Percentiles rank a stretch among this genome's conserved stretches.
phyloP scores from a whole-genome alignment of 35 echinoderm and acorn worm species.

The Holothuria glaberrima region DNA sequence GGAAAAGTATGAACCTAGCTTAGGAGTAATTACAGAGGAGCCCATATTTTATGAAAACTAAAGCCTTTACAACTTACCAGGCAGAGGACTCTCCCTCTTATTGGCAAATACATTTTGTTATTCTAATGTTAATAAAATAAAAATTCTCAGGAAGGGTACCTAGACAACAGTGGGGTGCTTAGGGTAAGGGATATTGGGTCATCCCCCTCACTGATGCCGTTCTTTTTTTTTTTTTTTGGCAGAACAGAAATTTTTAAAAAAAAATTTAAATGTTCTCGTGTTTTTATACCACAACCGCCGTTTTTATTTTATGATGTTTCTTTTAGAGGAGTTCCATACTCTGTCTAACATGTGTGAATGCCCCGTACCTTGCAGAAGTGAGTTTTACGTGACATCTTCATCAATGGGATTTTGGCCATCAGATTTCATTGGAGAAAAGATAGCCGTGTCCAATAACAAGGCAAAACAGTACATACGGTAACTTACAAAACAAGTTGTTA shows the following conservation, averaged over 20 bases:
- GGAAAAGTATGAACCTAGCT: no score
- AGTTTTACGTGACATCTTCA: background rate
- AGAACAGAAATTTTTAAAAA: background rate
- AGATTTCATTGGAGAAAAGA: background rate
- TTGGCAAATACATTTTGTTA: no score
- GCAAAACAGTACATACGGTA: conserved; percentile 11
- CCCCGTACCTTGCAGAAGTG: background rate
- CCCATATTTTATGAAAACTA: no score
- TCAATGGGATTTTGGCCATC: conserved; percentile 20
- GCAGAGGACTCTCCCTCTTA: no score
- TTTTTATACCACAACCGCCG: background rate
- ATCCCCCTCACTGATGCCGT: no score
- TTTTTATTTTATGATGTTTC: conserved; percentile 16
- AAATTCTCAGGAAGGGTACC: no score
- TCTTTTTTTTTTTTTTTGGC: background rate
- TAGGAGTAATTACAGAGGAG: no score
- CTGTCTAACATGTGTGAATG: background rate
- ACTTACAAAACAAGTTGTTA: background rate
- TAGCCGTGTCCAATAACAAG: background rate
- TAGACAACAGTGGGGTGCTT: no score
- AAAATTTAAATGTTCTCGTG: background rate
- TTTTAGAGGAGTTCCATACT: background rate
- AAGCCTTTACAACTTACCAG: no score
- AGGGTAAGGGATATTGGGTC: no score
- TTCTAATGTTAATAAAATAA: no score